Conservation (phyloP, 35 echinoderm and acorn worm species). For the Antedon bifida region DNA sequence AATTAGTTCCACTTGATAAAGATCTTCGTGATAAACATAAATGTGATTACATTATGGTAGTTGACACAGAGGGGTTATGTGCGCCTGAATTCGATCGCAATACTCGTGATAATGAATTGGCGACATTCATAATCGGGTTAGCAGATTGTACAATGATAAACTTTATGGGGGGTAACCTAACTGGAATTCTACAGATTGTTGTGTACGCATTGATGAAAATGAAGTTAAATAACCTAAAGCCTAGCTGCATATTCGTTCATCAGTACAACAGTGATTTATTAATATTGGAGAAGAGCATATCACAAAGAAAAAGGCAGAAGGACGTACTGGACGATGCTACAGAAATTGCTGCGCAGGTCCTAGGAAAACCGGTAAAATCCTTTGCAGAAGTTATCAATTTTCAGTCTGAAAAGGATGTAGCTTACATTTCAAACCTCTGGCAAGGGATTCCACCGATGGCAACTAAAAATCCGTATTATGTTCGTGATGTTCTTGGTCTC, state of each 20-base stretch:
- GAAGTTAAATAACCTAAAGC: slow-evolving; percentile 4
- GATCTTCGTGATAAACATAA: neutral
- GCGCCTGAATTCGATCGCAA: slow-evolving; percentile 13
- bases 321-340: slow-evolving; percentile 1
- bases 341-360: slow-evolving; percentile 1
- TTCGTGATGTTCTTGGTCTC: neutral
- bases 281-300: slow-evolving; percentile 4
- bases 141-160: slow-evolving; percentile 22
- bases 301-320: neutral
- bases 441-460: slow-evolving; percentile 2
- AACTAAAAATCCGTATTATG: neutral
- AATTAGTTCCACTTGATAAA: slow-evolving; percentile 7
- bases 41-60: neutral
- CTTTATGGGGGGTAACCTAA: slow-evolving; percentile 11
- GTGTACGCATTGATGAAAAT: slow-evolving; percentile 28
- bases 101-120: slow-evolving; percentile 25
- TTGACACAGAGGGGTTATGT: slow-evolving; percentile 21
- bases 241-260: slow-evolving; percentile 13
- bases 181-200: slow-evolving; percentile 16
- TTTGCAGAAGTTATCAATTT: slow-evolving; percentile 28
- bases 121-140: slow-evolving; percentile 12
- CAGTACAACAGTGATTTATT: slow-evolving; percentile 7
- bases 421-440: slow-evolving; percentile 22
- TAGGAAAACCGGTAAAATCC: neutral
- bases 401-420: slow-evolving; percentile 8